These are phyloP conservation scores for Oreortyx pictus DNA, from an alignment of 2,797 vertebrate genomes.

Conservation along the genomic window DNA sequence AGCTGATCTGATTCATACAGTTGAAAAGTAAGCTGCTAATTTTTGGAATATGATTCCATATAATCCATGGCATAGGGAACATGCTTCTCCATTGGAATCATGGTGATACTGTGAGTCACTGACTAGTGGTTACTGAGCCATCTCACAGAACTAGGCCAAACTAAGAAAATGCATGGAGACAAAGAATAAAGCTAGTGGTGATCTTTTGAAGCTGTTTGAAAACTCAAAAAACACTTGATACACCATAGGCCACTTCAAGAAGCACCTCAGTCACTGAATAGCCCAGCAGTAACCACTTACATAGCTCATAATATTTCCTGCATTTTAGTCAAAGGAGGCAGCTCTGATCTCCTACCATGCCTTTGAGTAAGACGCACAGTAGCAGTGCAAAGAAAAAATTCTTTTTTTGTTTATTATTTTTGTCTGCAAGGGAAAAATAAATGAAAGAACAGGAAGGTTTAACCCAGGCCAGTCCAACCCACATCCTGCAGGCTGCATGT, in stretches of 20 bases:
- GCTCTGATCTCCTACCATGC: not conserved
- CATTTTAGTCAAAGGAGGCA: not conserved
- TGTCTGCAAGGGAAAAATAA: not conserved
- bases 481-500: no score
- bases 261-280: not conserved
- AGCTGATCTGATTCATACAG: not conserved
- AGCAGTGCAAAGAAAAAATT: no score
- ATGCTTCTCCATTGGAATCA: not conserved
- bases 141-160: not conserved
- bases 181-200: not conserved
- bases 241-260: not conserved
- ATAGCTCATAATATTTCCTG: not conserved
- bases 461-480: no score
- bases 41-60: not conserved
- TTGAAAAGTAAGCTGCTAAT: not conserved
- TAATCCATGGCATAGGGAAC: not conserved
- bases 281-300: not conserved
- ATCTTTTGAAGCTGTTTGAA: not conserved
- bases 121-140: not conserved
- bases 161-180: not conserved
- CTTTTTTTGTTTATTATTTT: not conserved
- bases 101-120: not conserved
- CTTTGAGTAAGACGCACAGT: not conserved
- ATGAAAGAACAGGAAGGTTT: not conserved
- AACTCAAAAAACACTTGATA: not conserved